Base-by-base conservation (phyloP, 2,113 vertebrate species). In the Enhydra lutris region DNA sequence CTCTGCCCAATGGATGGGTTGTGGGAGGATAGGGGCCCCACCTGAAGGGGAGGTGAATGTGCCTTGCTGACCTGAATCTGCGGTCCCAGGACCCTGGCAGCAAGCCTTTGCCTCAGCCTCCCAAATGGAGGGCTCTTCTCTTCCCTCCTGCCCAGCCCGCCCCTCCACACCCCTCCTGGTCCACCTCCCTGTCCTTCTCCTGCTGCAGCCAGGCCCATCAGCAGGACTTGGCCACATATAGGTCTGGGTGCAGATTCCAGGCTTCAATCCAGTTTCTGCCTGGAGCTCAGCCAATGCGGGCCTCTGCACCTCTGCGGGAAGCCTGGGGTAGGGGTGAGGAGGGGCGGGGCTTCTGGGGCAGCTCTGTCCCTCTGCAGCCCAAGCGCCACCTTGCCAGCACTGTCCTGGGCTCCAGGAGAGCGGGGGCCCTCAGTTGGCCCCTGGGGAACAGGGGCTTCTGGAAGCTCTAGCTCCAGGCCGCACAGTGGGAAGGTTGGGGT, bases 301-400 rank as follows among this genome's bases (percentile, higher is more conserved):
- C 23, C 57, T 80, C 74, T 87, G 74, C 79, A 8, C 45, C 78
- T 36, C 39, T 69, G 86, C 65, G 42, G 24, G 23, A 3, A 29
- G 85, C 79, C 34, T 3, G n/a, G 45, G 69, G 6, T 29, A 74
- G 45, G 6, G 7, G 31, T 42, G 90, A 71, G 39, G 20, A 6
- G 5, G 18, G 76, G 21, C 0, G 0, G 3, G 39, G n/a, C 55
- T 29, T 59, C 65, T 0, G 21, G 4, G 1, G 34, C 12, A 2
- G 20, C 84, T 13, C n/a, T 11, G 34, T 10, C 52, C 50, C 50
- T 26, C 39, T 0, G 21, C 9, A 3, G 47, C 9, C 69, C 69
- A 24, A 34, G 34, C 4, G n/a, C 45, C 15, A 61, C 36, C 36
- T 36, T 17, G 18, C 36, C 14, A 47, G 69, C 78, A 71, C 36